Evolutionary conservation across 2,888 invertebrate genomes (phyloP).

Genomic region (Drosophila ustulata): DNA sequence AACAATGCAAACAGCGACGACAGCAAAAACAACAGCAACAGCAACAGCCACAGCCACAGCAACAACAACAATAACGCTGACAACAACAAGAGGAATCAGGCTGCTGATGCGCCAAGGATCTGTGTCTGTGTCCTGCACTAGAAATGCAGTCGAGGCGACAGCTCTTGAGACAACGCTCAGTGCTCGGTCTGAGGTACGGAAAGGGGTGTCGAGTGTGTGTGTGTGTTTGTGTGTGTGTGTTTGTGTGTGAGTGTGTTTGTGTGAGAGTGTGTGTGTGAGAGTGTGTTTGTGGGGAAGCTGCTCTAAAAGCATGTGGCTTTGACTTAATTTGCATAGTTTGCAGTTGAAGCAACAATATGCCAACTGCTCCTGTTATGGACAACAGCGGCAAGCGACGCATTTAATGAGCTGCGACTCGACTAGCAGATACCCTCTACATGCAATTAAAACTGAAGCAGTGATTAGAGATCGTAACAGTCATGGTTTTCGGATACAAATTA

Average conservation of each 20-base stretch:
- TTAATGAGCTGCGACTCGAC: neutral
- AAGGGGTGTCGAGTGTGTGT: neutral
- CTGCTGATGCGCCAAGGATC: conserved; percentile 11
- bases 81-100: neutral
- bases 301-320: conserved; percentile 44
- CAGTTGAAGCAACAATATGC: conserved; percentile 21
- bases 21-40: conserved; percentile 14
- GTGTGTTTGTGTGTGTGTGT: no score
- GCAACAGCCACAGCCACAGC: neutral
- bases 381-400: neutral
- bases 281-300: conserved; percentile 1
- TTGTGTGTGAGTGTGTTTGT: conserved; percentile 6
- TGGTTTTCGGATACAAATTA: no score
- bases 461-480: no score
- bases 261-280: conserved; percentile 1
- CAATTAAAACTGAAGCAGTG: neutral
- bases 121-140: neutral
- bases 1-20: conserved; percentile 41
- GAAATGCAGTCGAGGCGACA: conserved; percentile 32
- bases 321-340: conserved; percentile 45
- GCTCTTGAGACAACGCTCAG: conserved; percentile 26
- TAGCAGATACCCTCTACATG: conserved; percentile 5
- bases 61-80: neutral
- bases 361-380: conserved; percentile 13
- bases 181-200: neutral